These are phyloP conservation scores for Hemitrygon akajei DNA, from an alignment of 2,797 vertebrate genomes.

Conservation along the genomic window DNA sequence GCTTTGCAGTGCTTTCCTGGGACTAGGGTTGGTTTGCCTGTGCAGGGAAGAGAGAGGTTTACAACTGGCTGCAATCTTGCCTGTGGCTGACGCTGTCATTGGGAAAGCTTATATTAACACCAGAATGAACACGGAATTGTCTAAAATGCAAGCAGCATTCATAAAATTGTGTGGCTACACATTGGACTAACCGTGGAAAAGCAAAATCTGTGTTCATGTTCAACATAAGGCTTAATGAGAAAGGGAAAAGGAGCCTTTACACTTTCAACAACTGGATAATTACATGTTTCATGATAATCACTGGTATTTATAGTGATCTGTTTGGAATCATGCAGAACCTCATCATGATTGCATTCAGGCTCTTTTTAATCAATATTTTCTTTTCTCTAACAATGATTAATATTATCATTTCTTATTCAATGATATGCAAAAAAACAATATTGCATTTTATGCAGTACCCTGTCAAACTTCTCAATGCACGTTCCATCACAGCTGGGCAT, in stretches of 20 bases:
- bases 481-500: background rate
- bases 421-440: background rate
- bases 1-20: background rate
- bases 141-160: background rate
- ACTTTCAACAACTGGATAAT: background rate
- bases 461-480: background rate
- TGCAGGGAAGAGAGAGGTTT: background rate
- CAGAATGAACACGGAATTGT: background rate
- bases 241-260: background rate
- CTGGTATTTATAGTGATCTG: background rate
- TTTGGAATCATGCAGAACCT: background rate
- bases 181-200: background rate
- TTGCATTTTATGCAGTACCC: background rate
- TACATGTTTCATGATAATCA: background rate
- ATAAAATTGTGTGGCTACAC: background rate
- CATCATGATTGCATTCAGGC: background rate
- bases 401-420: background rate
- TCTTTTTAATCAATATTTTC: background rate
- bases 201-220: background rate
- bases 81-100: background rate
- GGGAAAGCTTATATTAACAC: background rate
- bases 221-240: background rate
- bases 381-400: background rate
- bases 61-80: background rate
- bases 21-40: background rate